A percentile compares a stretch with the other conserved stretches of the same genome.
These are phyloP conservation scores for Euplagia quadripunctaria DNA, from an alignment of 2,888 invertebrate species.

Conservation along the genomic window DNA sequence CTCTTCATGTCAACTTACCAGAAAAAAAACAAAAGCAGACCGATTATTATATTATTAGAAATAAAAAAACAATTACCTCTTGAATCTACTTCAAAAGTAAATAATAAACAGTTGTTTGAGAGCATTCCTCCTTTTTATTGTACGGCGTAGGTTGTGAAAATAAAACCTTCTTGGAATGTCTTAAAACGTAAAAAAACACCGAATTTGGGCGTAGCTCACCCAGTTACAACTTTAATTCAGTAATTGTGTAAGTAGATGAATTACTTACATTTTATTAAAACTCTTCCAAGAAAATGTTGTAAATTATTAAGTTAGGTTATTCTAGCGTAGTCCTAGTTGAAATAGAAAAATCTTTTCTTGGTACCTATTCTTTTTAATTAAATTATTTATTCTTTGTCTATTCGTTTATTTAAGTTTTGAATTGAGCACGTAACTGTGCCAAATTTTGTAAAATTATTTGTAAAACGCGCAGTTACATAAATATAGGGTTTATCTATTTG, in stretches of 20 bases:
- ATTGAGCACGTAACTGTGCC: too few relatives aligned
- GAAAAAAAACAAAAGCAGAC: too few relatives aligned
- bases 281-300: not conserved
- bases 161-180: not conserved
- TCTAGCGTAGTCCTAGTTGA: not conserved
- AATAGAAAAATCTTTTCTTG: not conserved
- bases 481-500: too few relatives aligned
- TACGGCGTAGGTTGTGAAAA: not conserved
- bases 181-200: not conserved
- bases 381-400: not conserved
- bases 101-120: not conserved
- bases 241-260: not conserved
- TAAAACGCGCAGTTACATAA: too few relatives aligned
- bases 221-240: not conserved
- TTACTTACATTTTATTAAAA: not conserved
- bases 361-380: not conserved
- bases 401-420: not conserved
- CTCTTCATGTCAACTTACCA: too few relatives aligned
- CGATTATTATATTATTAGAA: too few relatives aligned
- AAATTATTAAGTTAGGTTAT: not conserved
- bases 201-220: not conserved
- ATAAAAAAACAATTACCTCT: too few relatives aligned
- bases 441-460: too few relatives aligned
- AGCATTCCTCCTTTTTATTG: not conserved
- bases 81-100: not conserved